These are phyloP conservation scores for Periplaneta americana DNA, from an alignment of 1,140 invertebrate genomes.

Conservation along the genomic window DNA sequence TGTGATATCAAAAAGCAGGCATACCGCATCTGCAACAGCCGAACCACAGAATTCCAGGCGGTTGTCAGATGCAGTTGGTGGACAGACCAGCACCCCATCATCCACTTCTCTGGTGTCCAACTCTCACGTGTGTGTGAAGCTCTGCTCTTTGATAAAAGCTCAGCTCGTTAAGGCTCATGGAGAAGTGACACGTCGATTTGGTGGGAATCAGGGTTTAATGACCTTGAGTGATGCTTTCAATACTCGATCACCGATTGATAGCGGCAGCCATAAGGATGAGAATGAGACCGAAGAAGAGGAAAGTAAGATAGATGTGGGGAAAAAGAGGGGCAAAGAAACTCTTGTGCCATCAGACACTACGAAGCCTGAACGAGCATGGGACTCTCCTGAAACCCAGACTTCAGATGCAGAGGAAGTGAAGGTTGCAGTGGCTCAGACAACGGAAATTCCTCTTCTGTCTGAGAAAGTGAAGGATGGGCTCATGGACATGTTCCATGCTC, in stretches of 20 bases:
- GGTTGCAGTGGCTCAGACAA: slow-evolving; percentile 2
- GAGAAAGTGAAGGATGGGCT: slow-evolving; percentile 10
- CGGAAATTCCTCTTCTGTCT: neutral
- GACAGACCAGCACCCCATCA: neutral
- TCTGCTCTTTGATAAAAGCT: slow-evolving; percentile 67
- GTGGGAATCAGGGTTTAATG: slow-evolving; percentile 36
- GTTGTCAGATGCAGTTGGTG: neutral
- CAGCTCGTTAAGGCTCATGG: slow-evolving; percentile 67
- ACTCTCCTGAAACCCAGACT: neutral
- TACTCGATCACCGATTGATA: slow-evolving; percentile 24
- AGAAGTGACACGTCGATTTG: slow-evolving; percentile 50
- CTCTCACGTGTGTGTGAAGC: slow-evolving; percentile 55
- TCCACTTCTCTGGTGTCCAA: neutral
- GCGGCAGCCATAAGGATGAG: neutral
- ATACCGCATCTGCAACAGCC: neutral
- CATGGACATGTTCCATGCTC: neutral
- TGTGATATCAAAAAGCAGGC: neutral
- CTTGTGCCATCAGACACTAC: neutral
- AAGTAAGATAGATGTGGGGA: slow-evolving; percentile 4
- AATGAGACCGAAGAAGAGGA: slow-evolving; percentile 9
- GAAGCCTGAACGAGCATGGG: neutral
- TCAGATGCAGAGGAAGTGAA: neutral
- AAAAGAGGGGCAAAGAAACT: neutral
- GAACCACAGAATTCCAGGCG: neutral
- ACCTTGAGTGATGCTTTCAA: slow-evolving; percentile 41